A percentile compares a stretch with the other conserved stretches of the same genome.
These are phyloP conservation scores for Gymnobelideus leadbeateri DNA, from an alignment of 2,113 vertebrate species.

Conservation along the genomic window DNA sequence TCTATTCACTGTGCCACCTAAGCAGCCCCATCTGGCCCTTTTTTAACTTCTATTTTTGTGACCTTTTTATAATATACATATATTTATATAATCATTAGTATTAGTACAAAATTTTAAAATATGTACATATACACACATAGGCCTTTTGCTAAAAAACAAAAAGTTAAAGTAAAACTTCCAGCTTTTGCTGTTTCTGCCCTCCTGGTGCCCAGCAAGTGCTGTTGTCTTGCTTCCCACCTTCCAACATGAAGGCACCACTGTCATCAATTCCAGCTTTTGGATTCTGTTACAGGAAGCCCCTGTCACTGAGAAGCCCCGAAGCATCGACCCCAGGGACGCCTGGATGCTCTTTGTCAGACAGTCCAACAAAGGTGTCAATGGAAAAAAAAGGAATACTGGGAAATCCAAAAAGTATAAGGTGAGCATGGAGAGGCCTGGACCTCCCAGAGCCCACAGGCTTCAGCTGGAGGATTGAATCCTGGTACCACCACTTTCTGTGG, in stretches of 20 bases:
- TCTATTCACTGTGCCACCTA: too few species aligned
- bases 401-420: constrained; percentile 69
- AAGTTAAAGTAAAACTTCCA: neutral
- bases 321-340: constrained; percentile 57
- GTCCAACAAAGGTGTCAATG: constrained; percentile 67
- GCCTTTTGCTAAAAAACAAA: neutral
- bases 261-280: neutral
- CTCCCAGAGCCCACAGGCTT: neutral
- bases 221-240: neutral
- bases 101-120: neutral
- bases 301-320: rapidly evolving
- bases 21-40: too few species aligned
- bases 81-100: neutral
- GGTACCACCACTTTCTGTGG: neutral
- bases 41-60: neutral
- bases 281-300: constrained; percentile 63
- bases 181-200: neutral
- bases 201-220: neutral
- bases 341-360: constrained; percentile 83
- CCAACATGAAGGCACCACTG: neutral
- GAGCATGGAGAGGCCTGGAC: neutral
- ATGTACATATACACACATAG: neutral
- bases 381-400: constrained; percentile 58
- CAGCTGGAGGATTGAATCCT: neutral
- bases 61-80: neutral